Evolutionary conservation across 2,113 vertebrate species (phyloP), one percentile per base, ranked within the genome.

Genomic region (Eudyptes chrysolophus): DNA sequence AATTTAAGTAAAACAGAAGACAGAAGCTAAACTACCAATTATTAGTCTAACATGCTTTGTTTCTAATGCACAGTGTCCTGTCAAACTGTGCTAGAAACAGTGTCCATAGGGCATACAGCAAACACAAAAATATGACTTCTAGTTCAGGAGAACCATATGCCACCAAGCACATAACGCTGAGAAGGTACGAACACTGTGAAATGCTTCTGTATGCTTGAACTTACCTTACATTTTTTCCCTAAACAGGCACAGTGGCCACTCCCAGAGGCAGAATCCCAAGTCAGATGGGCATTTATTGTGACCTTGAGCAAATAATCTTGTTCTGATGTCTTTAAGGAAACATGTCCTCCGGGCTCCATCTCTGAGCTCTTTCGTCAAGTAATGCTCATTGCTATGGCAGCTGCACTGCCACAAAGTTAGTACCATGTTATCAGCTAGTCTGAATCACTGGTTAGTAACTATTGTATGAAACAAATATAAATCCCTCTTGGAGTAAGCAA

Each of bases 111-210:
- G 34, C 40, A 84, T 1, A 13, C 10, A 81, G 49, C 18, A 34
- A 80, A 58, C 46, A 84, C 21, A 36, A 72, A 88, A 68, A 4
- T 6, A 19, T 2, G 1, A 74, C 58, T 62, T 44, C 61, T 38
- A 25, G 5, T 11, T 77, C 64, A 30, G 40, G 32, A 79, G n/a
- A 85, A 16, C 24, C 6, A 6, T 6, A 3, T 1, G 4, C 13
- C 48, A 65, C 16, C 34, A 51, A 20, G 21, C 11, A 30, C 19
- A 3, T 0, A 16, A 27, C 0, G 1, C 49, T 27, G 20, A 58
- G 13, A 38, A 75, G 17, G 26, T 17, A 40, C 0, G 0, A 87
- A 66, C 0, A 0, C 7, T 46, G 10, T 16, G 54, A 92, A 95
- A 92, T 4, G 1, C 3, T 46, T 57, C 44, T 38, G 19, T 42